Conservation (phyloP, 2,888 invertebrate genomes). For the Norana najaformis region DNA sequence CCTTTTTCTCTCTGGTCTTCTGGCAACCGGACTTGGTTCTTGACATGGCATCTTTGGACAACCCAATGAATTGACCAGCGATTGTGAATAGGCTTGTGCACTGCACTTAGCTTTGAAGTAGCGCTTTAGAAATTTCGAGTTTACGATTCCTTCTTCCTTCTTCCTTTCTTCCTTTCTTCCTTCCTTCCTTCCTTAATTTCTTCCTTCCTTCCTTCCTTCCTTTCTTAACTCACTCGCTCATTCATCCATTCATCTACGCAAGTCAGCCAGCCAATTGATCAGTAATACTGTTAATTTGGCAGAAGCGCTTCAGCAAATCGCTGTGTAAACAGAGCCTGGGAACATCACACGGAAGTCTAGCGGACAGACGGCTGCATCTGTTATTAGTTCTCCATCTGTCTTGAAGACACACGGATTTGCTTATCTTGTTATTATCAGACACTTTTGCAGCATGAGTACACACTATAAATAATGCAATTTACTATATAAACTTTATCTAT, state of each 20-base stretch:
- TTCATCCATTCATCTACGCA: background rate
- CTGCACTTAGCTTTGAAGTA: no score
- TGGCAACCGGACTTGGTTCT: no score
- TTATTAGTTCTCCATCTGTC: background rate
- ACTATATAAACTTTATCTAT: background rate
- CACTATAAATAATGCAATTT: background rate
- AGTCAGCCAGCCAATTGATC: background rate
- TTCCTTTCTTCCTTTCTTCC: background rate
- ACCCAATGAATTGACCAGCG: no score
- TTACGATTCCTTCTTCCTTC: background rate
- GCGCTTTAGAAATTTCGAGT: no score
- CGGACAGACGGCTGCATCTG: background rate
- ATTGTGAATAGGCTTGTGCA: no score
- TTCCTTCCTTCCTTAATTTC: background rate
- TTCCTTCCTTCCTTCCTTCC: background rate
- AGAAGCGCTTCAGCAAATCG: background rate
- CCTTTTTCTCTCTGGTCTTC: no score
- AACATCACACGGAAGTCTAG: background rate
- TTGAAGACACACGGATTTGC: background rate
- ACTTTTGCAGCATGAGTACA: background rate
- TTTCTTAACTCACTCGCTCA: no score
- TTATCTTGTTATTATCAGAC: background rate
- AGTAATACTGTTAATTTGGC: background rate
- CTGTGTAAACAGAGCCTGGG: background rate
- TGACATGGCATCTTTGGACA: no score